Conservation (phyloP, 2,888 invertebrate genomes). For the Eupsilia transversa region DNA sequence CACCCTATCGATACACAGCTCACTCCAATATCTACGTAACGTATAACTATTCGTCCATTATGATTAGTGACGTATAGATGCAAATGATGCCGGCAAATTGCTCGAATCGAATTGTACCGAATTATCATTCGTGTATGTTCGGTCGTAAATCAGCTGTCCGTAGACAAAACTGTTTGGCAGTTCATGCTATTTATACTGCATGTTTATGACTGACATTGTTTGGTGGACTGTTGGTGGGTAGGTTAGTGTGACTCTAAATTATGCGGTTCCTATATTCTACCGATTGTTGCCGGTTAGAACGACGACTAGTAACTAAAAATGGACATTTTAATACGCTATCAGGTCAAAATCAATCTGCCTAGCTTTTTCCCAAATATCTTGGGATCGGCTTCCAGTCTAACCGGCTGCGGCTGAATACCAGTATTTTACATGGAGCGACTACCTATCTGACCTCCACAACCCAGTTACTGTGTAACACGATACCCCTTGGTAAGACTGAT, state of each 20-base stretch:
- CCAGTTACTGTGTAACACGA: too few species aligned
- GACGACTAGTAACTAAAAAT: neutral
- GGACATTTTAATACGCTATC: too few species aligned
- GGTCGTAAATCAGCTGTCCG: slow-evolving; percentile 63
- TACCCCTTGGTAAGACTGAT: too few species aligned
- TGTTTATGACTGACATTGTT: slow-evolving; percentile 42
- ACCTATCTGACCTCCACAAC: too few species aligned
- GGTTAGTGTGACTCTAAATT: slow-evolving; percentile 2
- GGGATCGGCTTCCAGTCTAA: too few species aligned
- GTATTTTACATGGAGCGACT: too few species aligned
- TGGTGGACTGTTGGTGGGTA: neutral
- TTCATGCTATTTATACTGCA: slow-evolving; percentile 17
- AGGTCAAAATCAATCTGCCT: too few species aligned
- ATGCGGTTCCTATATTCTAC: neutral
- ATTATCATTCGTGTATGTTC: slow-evolving; percentile 63
- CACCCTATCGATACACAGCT: slow-evolving; percentile 13
- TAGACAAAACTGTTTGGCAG: slow-evolving; percentile 63
- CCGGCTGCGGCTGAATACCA: too few species aligned
- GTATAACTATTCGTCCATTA: slow-evolving; percentile 67
- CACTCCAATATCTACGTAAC: slow-evolving; percentile 18
- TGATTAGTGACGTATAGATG: slow-evolving; percentile 69
- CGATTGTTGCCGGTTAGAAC: neutral
- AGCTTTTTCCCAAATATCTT: too few species aligned
- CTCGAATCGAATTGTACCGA: slow-evolving; percentile 65
- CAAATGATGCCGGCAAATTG: slow-evolving; percentile 70